Base-by-base conservation (phyloP, 2,113 vertebrate species). In the Ailurus styani region DNA sequence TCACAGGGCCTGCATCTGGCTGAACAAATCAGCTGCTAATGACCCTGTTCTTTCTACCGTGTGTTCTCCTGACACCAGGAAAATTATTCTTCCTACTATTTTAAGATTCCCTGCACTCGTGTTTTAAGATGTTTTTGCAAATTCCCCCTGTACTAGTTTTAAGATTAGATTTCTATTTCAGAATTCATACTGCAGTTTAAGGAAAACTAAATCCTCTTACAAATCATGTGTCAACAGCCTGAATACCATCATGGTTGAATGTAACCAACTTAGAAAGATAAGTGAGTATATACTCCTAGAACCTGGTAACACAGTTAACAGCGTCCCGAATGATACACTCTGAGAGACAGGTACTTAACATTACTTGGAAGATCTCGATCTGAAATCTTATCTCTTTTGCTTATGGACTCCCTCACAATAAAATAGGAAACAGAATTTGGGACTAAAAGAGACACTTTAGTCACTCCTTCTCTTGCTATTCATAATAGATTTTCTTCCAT, bases 81-180 rank as follows among this genome's bases (percentile, higher is more conserved):
- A 95, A 96, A 81, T 64, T 37, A 85, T 92, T 93, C 96, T 79
- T 95, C 60, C 66, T 81, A 86, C 90, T 92, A 93, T 93, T 93
- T 96, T 86, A 77, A 96, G 94, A 85, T 84, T 77, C 95, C 64
- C 40, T 0, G 66, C n/a, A 81, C 84, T 93, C 68, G 0, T 83
- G 84, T 96, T 91, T 95, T 94, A 96, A 96, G 94, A 96, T 90
- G 81, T 73, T 95, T 97, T 95, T 97, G 37, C 79, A 97, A 97
- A 97, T 95, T 96, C 45, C n/a, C n/a, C 50, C 75, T 88, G 81
- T 7, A 66, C 92, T 87, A 12, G 23, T 97, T 96, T 97, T 93
- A 96, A 96, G 94, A 90, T 95, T 96, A 94, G 90, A 96, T 93
- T 97, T 96, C 87, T 85, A 91, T 90, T 96, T 97, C 84, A 64